phyloP scores from a whole-genome alignment of 2,888 invertebrate genomes.

The Nephrotoma appendiculata region DNA sequence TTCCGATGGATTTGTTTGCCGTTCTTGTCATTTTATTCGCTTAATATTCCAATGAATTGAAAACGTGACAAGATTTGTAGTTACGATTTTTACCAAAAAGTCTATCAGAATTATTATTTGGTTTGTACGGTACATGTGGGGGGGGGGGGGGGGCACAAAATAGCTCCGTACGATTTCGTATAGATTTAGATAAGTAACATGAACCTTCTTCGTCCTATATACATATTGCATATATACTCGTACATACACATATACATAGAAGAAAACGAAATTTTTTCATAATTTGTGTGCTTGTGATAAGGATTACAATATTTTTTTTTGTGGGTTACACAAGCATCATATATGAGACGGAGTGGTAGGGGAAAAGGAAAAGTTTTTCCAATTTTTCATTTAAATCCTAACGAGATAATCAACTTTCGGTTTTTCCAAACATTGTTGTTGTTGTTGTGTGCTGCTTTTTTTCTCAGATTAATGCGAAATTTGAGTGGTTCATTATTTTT shows the following conservation, averaged over 20 bases:
- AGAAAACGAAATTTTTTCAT: not conserved
- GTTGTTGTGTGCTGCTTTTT: not conserved
- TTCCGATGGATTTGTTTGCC: not conserved
- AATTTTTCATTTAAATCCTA: not conserved
- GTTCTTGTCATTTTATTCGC: not conserved
- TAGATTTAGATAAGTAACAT: not conserved
- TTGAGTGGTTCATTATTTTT: not conserved
- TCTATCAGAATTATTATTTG: not conserved
- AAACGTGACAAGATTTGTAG: not conserved
- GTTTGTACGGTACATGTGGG: not conserved
- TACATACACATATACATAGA: no score
- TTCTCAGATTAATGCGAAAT: not conserved
- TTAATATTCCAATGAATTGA: not conserved
- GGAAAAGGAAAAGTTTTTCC: not conserved
- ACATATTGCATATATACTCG: no score
- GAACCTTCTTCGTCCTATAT: not conserved
- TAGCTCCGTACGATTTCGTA: not conserved
- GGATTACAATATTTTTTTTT: not conserved
- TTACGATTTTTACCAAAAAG: not conserved
- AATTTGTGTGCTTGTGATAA: not conserved
- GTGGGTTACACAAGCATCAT: not conserved
- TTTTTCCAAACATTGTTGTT: not conserved
- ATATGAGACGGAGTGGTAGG: not conserved
- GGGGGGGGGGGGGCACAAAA: not conserved
- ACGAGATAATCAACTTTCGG: not conserved